These are phyloP conservation scores for Momotus momota DNA, from an alignment of 2,797 vertebrate species.

Conservation along the genomic window DNA sequence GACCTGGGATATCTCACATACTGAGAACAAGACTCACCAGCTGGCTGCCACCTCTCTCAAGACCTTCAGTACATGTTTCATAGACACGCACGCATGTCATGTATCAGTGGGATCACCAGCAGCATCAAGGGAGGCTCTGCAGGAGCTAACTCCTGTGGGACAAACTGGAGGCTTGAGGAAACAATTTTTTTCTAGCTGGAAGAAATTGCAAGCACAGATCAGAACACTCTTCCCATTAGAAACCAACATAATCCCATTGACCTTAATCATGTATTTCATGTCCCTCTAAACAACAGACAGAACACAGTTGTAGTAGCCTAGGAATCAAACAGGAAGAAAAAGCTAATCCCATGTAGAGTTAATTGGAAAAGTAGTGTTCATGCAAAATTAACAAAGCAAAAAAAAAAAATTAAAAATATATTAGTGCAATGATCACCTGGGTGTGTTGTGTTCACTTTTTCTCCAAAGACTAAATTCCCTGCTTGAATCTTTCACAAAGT, in stretches of 20 bases:
- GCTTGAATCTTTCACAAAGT: not conserved
- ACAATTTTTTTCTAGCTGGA: not conserved
- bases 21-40: not conserved
- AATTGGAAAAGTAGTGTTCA: not conserved
- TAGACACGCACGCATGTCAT: rapidly evolving
- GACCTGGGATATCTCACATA: not conserved
- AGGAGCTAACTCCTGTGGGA: not conserved
- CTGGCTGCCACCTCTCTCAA: not conserved
- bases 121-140: not conserved
- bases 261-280: not conserved
- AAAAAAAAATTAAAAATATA: not conserved
- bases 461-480: not conserved
- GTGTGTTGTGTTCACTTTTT: not conserved
- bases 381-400: not conserved
- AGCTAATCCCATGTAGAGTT: not conserved
- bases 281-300: not conserved
- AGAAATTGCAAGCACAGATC: not conserved
- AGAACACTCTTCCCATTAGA: not conserved
- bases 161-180: not conserved
- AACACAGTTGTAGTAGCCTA: not conserved
- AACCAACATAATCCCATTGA: not conserved
- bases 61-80: rapidly evolving
- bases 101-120: not conserved
- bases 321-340: not conserved
- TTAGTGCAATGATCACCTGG: not conserved